Percentiles rank a stretch among this genome's conserved stretches.
phyloP scores from a whole-genome alignment of 2,888 invertebrate genomes.

The Polydrusus cervinus region DNA sequence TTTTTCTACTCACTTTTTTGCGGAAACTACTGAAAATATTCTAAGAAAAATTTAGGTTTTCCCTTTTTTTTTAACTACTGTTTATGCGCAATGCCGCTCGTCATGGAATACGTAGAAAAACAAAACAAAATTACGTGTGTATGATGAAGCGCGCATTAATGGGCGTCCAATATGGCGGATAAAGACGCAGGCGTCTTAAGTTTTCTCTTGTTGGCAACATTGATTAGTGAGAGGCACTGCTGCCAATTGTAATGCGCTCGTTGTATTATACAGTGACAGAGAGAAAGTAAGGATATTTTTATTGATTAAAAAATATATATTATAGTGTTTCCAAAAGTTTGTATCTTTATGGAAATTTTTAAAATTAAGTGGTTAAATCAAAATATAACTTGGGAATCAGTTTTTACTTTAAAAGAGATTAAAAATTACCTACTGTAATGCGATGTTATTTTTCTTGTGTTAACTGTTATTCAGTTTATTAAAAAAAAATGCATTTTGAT shows the following conservation, averaged over 20 bases:
- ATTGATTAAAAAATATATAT: too few relatives aligned
- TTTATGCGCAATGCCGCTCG: conserved; percentile 13
- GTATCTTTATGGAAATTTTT: too few relatives aligned
- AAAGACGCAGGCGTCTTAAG: conserved; percentile 24
- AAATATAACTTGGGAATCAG: too few relatives aligned
- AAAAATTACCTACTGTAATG: too few relatives aligned
- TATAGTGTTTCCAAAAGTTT: too few relatives aligned
- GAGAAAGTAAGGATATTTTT: too few relatives aligned
- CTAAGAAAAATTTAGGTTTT: conserved; percentile 6
- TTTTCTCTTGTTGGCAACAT: conserved; percentile 22
- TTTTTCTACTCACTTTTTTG: conserved; percentile 5
- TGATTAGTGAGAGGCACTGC: background rate
- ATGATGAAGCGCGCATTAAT: conserved; percentile 25
- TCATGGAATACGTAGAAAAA: conserved; percentile 10
- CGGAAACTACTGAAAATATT: conserved; percentile 6
- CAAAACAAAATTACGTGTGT: conserved; percentile 22
- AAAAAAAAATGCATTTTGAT: too few relatives aligned
- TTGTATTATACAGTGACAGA: too few relatives aligned
- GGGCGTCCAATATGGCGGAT: conserved; percentile 29
- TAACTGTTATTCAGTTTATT: too few relatives aligned
- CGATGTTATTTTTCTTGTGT: too few relatives aligned
- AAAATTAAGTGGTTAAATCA: too few relatives aligned
- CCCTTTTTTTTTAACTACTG: conserved; percentile 11
- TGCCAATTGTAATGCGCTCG: background rate
- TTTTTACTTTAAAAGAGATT: too few relatives aligned